phyloP scores from a whole-genome alignment of 2,888 invertebrate genomes.

The Drosophila paramelanica region DNA sequence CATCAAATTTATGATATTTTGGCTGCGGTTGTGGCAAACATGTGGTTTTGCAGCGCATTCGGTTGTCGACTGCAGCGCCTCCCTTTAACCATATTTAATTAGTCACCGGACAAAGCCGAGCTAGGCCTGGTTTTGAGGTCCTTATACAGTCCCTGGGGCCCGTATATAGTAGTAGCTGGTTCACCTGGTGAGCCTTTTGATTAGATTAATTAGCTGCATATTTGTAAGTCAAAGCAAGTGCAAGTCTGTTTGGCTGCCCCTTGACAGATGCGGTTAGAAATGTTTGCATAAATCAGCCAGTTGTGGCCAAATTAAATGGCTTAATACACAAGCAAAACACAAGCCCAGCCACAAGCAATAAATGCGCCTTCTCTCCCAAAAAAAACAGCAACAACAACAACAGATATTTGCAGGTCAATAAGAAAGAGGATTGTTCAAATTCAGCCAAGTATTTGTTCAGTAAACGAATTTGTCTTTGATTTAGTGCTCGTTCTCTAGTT shows the following conservation, averaged over 20 bases:
- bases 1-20: background rate
- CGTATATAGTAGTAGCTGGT: background rate
- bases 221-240: background rate
- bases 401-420: no score
- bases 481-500: no score
- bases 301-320: background rate
- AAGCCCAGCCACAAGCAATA: no score
- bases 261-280: background rate
- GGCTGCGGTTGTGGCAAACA: slow-evolving; percentile 28
- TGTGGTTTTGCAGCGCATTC: slow-evolving; percentile 12
- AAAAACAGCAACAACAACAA: no score
- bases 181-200: slow-evolving; percentile 18
- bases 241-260: background rate
- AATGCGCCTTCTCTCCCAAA: no score
- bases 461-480: no score
- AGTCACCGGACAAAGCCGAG: slow-evolving; percentile 19
- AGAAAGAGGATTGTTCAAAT: no score
- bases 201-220: slow-evolving; percentile 27
- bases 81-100: slow-evolving; percentile 35
- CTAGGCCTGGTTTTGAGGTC: slow-evolving; percentile 5
- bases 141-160: background rate
- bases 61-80: background rate
- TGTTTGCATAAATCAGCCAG: background rate
- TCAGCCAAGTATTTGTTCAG: no score
- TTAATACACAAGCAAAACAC: background rate